Evolutionary conservation across 2,888 invertebrate genomes (phyloP), one percentile per base, ranked within the genome.

Genomic region (Orthosia gothica): DNA sequence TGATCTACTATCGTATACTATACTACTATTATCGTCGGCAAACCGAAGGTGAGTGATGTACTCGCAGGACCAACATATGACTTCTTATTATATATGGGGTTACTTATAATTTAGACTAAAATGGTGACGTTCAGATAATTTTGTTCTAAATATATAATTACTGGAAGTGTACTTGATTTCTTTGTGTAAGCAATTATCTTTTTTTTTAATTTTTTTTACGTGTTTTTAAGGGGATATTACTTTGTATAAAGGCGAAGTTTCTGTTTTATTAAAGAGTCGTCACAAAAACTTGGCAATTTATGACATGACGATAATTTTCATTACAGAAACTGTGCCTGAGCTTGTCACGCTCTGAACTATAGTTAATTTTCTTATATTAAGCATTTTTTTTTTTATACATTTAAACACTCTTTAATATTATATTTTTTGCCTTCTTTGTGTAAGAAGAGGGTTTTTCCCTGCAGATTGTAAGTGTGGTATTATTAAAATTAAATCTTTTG

Each of bases 161-260:
- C 69, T 70, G 70, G 71, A 70, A 70, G 72, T 71, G 55, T 71
- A 23, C 4, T 70, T 55, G 71, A 18, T 68, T 32, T 45, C 45
- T 66, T 15, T 59, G 26, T 20, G n/a, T 59, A 32, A 47, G 32
- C 45, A 74, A 7, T 52, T 12, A 16, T 50, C 40, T 18, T 71
- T n/a, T 57, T 12, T 16, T 1, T 23, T 23, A 11, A 57, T 18
- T 40, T 70, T 40, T 4, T 40, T 23, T 12, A 18, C 2, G 1
- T 18, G 0, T 58, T 49, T 73, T 57, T 54, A 20, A 55, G 18
- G 4, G 47, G 20, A 32, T n/a, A 49, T n/a, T 23, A 2, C 45
- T 70, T 54, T 52, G 18, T 40, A 26, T 45, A 52, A n/a, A 23
- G 23, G 23, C 11, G 15, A 40, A 47, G 55, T 40, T 40, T 40